phyloP scores from a whole-genome alignment of 2,797 vertebrate genomes.

The Todus mexicanus region DNA sequence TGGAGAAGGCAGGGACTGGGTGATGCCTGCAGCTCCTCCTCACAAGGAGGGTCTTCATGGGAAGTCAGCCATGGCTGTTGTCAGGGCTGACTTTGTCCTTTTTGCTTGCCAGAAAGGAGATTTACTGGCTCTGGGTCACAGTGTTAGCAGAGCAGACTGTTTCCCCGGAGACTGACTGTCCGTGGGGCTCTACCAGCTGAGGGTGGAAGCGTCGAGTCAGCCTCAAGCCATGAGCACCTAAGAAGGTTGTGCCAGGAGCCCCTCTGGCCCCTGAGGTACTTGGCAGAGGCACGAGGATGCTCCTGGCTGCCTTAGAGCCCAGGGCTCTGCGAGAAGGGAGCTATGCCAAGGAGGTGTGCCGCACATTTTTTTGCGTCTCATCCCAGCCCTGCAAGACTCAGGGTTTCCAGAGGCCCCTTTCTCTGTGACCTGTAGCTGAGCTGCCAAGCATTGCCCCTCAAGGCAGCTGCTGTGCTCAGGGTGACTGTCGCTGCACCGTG shows the following conservation, averaged over 20 bases:
- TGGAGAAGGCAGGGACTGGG: neutral
- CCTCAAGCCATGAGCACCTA: neutral
- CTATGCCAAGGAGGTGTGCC: fast-evolving
- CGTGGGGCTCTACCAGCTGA: neutral
- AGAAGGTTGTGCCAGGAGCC: neutral
- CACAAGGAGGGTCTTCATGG: neutral
- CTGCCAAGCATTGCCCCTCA: neutral
- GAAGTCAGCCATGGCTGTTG: neutral
- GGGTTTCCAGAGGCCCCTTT: neutral
- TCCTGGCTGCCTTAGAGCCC: neutral
- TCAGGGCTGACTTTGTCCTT: neutral
- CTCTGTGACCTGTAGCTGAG: neutral
- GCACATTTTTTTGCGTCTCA: too few relatives aligned
- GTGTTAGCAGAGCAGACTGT: neutral
- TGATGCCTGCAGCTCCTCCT: neutral
- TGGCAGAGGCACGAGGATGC: neutral
- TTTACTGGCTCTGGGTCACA: neutral
- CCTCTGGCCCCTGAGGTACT: neutral
- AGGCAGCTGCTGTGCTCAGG: neutral
- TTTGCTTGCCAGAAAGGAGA: neutral
- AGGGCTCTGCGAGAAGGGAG: neutral
- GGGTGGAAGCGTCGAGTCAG: neutral
- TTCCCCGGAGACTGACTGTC: neutral
- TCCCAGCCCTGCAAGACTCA: neutral
- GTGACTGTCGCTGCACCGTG: neutral